These are phyloP conservation scores for Nebria ingens DNA, from an alignment of 1,140 invertebrate species.

Conservation along the genomic window DNA sequence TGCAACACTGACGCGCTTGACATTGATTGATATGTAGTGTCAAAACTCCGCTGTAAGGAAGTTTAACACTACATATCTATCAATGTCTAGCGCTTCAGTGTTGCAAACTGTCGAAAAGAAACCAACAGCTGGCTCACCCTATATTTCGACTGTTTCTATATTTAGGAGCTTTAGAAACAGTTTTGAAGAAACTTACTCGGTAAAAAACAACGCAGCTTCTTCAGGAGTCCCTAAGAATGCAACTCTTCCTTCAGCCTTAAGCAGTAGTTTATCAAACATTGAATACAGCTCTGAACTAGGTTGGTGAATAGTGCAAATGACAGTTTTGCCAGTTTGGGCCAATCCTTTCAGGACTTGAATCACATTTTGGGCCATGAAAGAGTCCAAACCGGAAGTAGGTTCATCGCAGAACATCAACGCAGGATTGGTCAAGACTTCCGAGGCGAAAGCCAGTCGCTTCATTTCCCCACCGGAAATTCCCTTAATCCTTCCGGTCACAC, in stretches of 20 bases:
- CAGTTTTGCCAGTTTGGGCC: slow-evolving; percentile 77
- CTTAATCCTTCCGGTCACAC: slow-evolving; percentile 72
- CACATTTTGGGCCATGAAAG: slow-evolving; percentile 81
- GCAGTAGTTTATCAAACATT: slow-evolving; percentile 81
- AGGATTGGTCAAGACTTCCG: slow-evolving; percentile 91
- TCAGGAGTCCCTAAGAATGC: slow-evolving; percentile 78
- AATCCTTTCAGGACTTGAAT: slow-evolving; percentile 72
- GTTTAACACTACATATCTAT: no score
- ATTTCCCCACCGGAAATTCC: slow-evolving; percentile 93
- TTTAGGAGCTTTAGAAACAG: background rate
- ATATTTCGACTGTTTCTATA: background rate
- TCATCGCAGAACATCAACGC: slow-evolving; percentile 95
- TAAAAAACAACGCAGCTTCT: slow-evolving; percentile 74
- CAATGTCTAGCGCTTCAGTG: no score
- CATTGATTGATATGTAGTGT: no score
- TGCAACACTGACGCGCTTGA: no score
- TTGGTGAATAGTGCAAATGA: slow-evolving; percentile 92
- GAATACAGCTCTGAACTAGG: slow-evolving; percentile 89
- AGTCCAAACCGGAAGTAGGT: slow-evolving; percentile 82
- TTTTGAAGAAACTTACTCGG: slow-evolving; percentile 67
- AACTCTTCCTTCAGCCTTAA: slow-evolving; percentile 86
- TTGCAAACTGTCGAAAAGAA: no score
- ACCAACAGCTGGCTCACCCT: no score
- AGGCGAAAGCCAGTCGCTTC: slow-evolving; percentile 91
- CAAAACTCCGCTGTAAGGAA: no score